Conservation (phyloP, 1,140 invertebrate genomes). For the Rhopalosiphum maidis region DNA sequence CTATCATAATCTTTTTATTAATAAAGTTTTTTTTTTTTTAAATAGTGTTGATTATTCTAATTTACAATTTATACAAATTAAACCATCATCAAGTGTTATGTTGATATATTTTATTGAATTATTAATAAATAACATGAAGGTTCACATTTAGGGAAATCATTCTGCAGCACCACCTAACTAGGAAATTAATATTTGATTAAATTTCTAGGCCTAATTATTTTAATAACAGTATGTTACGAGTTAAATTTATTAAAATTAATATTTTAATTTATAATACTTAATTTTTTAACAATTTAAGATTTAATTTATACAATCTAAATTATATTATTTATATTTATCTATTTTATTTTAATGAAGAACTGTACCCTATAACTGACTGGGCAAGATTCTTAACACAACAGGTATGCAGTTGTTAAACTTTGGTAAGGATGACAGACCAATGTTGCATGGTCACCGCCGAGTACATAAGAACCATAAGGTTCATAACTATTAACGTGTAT, state of each 20-base stretch:
- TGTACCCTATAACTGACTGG: too few species aligned
- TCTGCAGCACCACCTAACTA: not conserved
- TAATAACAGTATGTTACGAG: not conserved
- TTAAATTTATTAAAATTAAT: too few species aligned
- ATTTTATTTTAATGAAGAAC: too few species aligned
- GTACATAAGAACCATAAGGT: too few species aligned
- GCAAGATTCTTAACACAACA: too few species aligned
- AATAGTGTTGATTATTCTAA: not conserved
- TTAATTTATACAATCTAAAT: not conserved
- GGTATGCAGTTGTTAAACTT: too few species aligned
- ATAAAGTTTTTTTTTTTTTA: not conserved
- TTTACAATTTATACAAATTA: not conserved
- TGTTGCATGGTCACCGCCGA: too few species aligned
- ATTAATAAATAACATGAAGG: not conserved
- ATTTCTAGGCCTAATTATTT: not conserved
- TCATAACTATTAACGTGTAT: too few species aligned
- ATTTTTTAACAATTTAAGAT: not conserved
- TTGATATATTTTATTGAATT: not conserved
- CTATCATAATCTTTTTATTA: not conserved
- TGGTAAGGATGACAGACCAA: too few species aligned
- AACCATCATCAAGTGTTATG: not conserved
- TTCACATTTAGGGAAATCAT: not conserved
- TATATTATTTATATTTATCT: not conserved
- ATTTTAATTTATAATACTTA: not conserved
- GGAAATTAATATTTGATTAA: not conserved